These are phyloP conservation scores for Pachydiplax longipennis DNA, from an alignment of 2,888 invertebrate genomes.

Conservation along the genomic window DNA sequence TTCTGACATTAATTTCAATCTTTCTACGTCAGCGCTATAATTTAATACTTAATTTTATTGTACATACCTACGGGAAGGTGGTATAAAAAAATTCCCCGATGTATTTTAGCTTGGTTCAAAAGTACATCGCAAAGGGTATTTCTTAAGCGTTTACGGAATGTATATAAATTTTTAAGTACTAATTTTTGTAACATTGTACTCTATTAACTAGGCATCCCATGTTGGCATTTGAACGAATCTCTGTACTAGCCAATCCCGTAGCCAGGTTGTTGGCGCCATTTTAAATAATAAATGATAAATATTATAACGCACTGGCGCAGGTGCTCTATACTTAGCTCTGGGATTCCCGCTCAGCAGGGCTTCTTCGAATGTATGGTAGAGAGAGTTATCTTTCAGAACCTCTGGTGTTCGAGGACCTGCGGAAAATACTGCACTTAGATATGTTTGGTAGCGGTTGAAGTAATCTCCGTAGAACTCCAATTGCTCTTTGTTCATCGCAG, in stretches of 20 bases:
- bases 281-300: slow-evolving; percentile 72
- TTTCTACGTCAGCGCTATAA: too few species aligned
- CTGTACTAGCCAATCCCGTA: slow-evolving; percentile 69
- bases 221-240: slow-evolving; percentile 72
- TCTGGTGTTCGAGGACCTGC: slow-evolving; percentile 59
- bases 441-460: slow-evolving; percentile 69
- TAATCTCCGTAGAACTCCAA: slow-evolving; percentile 70
- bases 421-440: slow-evolving; percentile 62
- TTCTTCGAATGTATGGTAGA: slow-evolving; percentile 70
- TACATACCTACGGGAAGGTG: too few species aligned
- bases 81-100: too few species aligned
- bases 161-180: background rate
- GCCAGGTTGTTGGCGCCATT: slow-evolving; percentile 63
- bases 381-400: slow-evolving; percentile 63
- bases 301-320: slow-evolving; percentile 72
- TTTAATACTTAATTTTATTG: too few species aligned
- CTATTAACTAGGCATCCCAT: slow-evolving; percentile 54
- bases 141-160: background rate
- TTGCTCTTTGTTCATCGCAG: slow-evolving; percentile 69
- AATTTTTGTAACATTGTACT: background rate
- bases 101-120: too few species aligned
- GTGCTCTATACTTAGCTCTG: slow-evolving; percentile 67
- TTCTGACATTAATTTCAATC: too few species aligned
- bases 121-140: too few species aligned
- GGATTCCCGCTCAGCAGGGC: slow-evolving; percentile 70